Evolutionary conservation across 2,113 vertebrate species (phyloP), one percentile per base, ranked within the genome.

Genomic region (Rhinoderma darwinii): DNA sequence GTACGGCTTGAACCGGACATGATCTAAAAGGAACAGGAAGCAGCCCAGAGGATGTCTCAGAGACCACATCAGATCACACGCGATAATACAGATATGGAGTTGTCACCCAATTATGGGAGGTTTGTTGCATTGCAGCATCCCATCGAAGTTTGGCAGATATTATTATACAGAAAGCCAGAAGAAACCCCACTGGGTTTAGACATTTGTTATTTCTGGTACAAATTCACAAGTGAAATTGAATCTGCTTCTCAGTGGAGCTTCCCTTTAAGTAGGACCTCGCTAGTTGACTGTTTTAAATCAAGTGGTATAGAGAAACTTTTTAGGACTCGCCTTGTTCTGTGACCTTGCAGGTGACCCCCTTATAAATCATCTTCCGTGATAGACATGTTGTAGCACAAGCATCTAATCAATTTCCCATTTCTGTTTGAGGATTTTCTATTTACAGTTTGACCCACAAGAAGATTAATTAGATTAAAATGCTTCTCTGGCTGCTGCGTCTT

Each of bases 401-500:
- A 27, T 74, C 70, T 32, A 51, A 84, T 84, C 66, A 73, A 74
- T 84, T 84, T 84, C 68, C 66, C 68, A 56, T 84, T 72, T 56
- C 32, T 54, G 44, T 54, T 84, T 73, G 47, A 84, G 82, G 47
- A 56, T 84, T 74, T 84, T 54, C 50, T 54, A 84, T 84, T 84
- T 84, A 73, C 68, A 73, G 68, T 27, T 35, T n/a, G 68, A 47
- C 82, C 68, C 44, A 56, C 82, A 54, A 30, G 82, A 84, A 84
- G 82, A 84, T 77, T 77, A 76, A 85, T 85, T 56, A 47, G 27
- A 81, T 81, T 81, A 72, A 86, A 50, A 43, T 20, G 22, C 83
- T 44, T 79, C 75, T 50, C 32, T 47, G 75, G 61, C 84, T 3
- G 44, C 11, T 2, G 30, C 17, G 11, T 74, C 47, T 59, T 51